Conservation (phyloP, 2,797 vertebrate species). For the Helicolenus hilgendorfi region DNA sequence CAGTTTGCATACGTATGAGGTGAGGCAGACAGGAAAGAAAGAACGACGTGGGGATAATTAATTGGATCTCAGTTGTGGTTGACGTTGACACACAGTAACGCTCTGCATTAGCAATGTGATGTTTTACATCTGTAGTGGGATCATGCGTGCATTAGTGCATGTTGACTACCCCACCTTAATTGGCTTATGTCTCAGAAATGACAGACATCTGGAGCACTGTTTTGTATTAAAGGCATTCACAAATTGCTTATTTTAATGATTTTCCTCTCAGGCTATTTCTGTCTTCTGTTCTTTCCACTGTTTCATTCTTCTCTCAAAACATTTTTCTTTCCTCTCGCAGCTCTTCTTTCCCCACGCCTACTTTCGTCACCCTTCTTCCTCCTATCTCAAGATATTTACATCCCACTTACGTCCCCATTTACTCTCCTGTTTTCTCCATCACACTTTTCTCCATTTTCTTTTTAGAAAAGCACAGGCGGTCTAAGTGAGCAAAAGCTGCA, state of each 20-base stretch:
- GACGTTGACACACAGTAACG: conserved; percentile 28
- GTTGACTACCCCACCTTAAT: conserved; percentile 56
- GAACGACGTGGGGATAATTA: conserved; percentile 50
- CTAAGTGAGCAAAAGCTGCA: conserved; percentile 56
- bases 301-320: conserved; percentile 24
- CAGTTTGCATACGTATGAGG: conserved; percentile 15
- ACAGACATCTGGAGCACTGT: conserved; percentile 46
- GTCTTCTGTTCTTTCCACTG: conserved; percentile 17
- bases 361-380: conserved; percentile 19
- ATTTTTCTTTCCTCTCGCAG: conserved; percentile 9
- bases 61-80: conserved; percentile 43
- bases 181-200: conserved; percentile 50
- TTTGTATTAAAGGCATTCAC: conserved; percentile 32
- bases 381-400: conserved; percentile 16
- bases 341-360: background rate
- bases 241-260: conserved; percentile 59
- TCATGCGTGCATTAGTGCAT: conserved; percentile 47
- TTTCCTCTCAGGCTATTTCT: conserved; percentile 45
- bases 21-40: conserved; percentile 9
- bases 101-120: conserved; percentile 42
- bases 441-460: conserved; percentile 25
- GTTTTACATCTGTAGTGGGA: conserved; percentile 49
- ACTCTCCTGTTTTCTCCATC: conserved; percentile 32
- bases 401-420: conserved; percentile 20
- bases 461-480: conserved; percentile 10